These are phyloP conservation scores for Cephalopterus ornatus DNA, from an alignment of 2,113 vertebrate genomes.

Conservation along the genomic window DNA sequence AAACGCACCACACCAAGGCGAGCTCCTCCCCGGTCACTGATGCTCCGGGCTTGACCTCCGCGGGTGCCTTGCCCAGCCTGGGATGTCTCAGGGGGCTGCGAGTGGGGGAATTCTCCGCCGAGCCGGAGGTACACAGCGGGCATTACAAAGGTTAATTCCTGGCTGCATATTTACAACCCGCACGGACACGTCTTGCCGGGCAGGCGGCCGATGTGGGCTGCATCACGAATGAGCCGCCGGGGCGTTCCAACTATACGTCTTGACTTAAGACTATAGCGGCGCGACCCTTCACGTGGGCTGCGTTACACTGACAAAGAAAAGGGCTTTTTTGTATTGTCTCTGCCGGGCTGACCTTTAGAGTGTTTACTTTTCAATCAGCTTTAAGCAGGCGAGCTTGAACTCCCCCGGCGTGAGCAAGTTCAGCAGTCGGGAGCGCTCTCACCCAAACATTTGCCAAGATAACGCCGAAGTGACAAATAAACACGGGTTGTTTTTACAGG, in stretches of 20 bases:
- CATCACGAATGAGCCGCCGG: not conserved
- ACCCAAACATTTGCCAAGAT: conserved; percentile 71
- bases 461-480: conserved; percentile 74
- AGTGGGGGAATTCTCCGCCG: not conserved
- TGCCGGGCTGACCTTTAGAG: conserved; percentile 64
- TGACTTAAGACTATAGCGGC: not conserved
- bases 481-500: conserved; percentile 80
- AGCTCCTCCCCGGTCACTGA: fast-evolving
- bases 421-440: conserved; percentile 30
- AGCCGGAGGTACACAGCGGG: not conserved
- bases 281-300: conserved; percentile 3
- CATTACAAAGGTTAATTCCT: not conserved
- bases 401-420: conserved; percentile 60
- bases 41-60: not conserved
- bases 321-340: conserved; percentile 58
- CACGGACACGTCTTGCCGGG: not conserved
- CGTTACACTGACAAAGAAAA: conserved; percentile 8
- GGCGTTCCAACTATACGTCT: not conserved
- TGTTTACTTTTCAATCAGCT: conserved; percentile 73
- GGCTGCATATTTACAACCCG: not conserved
- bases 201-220: not conserved
- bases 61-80: not conserved
- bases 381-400: conserved; percentile 53
- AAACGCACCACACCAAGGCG: not conserved
- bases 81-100: not conserved